A percentile compares a stretch with the other conserved stretches of the same genome.
Conservation (phyloP, 2,113 vertebrate genomes). For the Phalacrocorax carbo region DNA sequence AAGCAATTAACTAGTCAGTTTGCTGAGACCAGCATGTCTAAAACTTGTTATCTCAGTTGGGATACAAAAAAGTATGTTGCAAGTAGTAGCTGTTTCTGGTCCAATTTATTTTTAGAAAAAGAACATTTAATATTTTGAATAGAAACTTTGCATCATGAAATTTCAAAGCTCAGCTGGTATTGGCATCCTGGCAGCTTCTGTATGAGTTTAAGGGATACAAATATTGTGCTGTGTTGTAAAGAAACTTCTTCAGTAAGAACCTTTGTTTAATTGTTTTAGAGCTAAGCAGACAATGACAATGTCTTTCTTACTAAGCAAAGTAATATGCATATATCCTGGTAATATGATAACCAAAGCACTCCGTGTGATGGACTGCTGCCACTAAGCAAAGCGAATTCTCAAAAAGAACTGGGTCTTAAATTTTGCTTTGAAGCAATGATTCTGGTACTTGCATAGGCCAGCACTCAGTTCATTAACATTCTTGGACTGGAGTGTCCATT, state of each 20-base stretch:
- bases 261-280: background rate
- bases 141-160: constrained; percentile 2
- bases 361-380: background rate
- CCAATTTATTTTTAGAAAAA: constrained; percentile 33
- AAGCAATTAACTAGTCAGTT: constrained; percentile 41
- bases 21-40: constrained; percentile 35
- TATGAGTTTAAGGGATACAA: background rate
- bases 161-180: constrained; percentile 14
- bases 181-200: constrained; percentile 1
- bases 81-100: constrained; percentile 28
- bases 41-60: constrained; percentile 53
- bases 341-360: background rate
- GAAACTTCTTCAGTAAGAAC: background rate
- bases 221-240: background rate
- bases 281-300: background rate
- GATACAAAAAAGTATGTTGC: background rate
- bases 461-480: background rate
- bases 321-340: background rate
- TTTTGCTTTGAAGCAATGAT: background rate
- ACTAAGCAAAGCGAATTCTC: background rate
- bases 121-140: constrained; percentile 21
- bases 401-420: background rate
- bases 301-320: background rate
- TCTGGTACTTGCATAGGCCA: background rate
- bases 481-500: background rate